These are phyloP conservation scores for Eupsittula cactorum DNA, from an alignment of 2,113 vertebrate species.

Conservation along the genomic window DNA sequence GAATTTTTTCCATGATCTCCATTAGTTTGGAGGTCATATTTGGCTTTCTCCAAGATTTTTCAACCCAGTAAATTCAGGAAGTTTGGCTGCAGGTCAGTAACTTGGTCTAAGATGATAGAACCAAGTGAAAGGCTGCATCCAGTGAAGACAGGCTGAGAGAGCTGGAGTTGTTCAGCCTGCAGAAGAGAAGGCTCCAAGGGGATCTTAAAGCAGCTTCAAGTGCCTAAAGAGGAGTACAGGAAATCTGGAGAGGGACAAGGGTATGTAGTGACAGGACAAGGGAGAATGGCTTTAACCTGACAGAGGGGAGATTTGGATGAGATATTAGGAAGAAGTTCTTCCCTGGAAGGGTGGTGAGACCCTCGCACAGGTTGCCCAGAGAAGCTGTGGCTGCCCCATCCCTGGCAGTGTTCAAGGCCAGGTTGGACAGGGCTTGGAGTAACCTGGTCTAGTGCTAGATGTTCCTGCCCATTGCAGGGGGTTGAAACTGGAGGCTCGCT, in stretches of 20 bases:
- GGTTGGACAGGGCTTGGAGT: not conserved
- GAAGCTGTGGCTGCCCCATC: not conserved
- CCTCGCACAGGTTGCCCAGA: not conserved
- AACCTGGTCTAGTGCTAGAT: not conserved
- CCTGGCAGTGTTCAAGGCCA: not conserved
- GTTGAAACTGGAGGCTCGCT: not conserved
- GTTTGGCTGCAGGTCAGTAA: not conserved
- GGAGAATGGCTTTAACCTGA: not conserved
- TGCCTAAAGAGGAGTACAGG: not conserved
- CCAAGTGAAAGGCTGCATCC: not conserved
- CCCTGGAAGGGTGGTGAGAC: not conserved
- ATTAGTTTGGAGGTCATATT: not conserved
- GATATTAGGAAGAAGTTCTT: not conserved
- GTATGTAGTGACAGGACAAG: not conserved
- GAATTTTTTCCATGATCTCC: not conserved
- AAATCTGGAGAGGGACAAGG: not conserved
- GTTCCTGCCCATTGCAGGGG: not conserved
- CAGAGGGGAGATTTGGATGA: not conserved
- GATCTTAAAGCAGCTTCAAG: not conserved
- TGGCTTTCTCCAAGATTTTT: not conserved
- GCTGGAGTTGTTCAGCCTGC: not conserved
- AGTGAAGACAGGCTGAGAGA: not conserved
- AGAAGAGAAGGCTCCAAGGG: not conserved
- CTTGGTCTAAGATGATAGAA: not conserved
- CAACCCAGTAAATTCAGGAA: not conserved